Evolutionary conservation across 37 sponge, comb jelly and placozoan species (phyloP).

Genomic region (Ianthella basta): DNA sequence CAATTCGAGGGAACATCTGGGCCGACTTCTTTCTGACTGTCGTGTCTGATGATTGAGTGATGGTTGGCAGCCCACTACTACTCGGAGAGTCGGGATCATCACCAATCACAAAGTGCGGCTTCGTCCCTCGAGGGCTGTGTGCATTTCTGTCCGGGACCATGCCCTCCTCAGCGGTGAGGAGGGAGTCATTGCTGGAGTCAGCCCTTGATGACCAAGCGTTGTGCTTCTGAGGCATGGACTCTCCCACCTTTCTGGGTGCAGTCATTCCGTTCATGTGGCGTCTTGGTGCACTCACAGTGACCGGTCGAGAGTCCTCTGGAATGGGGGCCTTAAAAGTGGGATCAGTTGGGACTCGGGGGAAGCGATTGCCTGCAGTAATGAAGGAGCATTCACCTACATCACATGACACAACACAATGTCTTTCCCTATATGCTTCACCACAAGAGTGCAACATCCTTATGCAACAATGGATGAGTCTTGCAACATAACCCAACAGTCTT

Average conservation of each 20-base stretch:
- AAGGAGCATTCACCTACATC: too few relatives aligned
- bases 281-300: background rate
- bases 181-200: background rate
- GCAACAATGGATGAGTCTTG: too few relatives aligned
- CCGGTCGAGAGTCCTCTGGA: background rate
- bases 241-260: background rate
- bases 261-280: too few relatives aligned
- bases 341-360: conserved; percentile 5
- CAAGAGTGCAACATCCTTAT: too few relatives aligned
- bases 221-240: background rate
- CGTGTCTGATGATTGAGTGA: background rate
- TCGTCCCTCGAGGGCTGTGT: background rate
- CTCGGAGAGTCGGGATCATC: background rate
- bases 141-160: background rate
- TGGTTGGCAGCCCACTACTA: background rate
- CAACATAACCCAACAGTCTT: too few relatives aligned
- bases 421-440: too few relatives aligned
- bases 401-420: too few relatives aligned
- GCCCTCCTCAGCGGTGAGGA: background rate
- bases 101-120: background rate
- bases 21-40: conserved; percentile 1
- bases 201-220: conserved; percentile 9
- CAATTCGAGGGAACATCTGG: background rate
- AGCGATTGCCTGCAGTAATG: background rate
- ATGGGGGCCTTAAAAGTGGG: background rate